phyloP scores from a whole-genome alignment of 2,113 vertebrate species.

The Pterocles gutturalis region DNA sequence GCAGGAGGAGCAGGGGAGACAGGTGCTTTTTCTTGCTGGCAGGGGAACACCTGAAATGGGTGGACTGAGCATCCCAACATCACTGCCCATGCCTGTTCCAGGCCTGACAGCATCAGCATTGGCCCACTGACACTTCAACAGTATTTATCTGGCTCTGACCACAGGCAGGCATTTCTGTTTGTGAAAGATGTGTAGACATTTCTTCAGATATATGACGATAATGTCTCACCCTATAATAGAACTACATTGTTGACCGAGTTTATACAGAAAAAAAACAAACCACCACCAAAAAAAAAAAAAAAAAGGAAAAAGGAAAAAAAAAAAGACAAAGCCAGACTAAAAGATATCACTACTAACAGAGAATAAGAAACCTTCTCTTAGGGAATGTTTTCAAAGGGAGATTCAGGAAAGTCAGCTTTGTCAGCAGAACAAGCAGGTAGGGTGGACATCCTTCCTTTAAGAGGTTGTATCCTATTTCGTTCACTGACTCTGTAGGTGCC shows the following conservation, averaged over 20 bases:
- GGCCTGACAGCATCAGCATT: neutral
- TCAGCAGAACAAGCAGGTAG: neutral
- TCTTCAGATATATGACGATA: neutral
- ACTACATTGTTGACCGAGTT: neutral
- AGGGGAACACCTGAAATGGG: neutral
- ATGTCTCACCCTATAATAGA: neutral
- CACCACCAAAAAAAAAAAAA: too few species aligned
- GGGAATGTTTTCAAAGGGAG: neutral
- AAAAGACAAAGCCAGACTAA: neutral
- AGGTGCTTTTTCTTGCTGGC: neutral
- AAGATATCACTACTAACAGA: neutral
- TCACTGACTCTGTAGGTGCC: neutral
- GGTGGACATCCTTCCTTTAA: neutral
- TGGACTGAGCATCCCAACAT: neutral
- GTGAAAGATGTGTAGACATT: neutral
- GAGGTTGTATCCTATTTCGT: neutral
- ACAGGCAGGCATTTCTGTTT: neutral
- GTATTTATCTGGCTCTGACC: neutral
- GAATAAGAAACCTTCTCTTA: neutral
- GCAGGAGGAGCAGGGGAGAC: neutral
- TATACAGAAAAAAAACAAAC: neutral
- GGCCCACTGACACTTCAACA: rapidly evolving
- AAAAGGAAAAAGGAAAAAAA: neutral
- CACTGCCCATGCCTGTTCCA: neutral
- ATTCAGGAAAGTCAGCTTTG: neutral